Base-by-base conservation (phyloP, 2,888 invertebrate genomes). In the Ophioninae sp. region DNA sequence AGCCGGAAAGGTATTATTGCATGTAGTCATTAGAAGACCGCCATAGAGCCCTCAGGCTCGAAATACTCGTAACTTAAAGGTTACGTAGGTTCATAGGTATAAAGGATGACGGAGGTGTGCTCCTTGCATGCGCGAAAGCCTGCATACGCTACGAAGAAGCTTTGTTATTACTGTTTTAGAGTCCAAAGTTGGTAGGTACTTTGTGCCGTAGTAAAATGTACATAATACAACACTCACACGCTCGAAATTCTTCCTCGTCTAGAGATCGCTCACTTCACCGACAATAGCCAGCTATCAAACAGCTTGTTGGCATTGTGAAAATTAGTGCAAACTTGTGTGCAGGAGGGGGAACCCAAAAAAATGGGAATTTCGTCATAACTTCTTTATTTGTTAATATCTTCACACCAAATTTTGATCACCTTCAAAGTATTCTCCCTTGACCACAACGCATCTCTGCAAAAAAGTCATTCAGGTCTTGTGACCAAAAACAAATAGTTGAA, bases 241-340 rank as follows among this genome's bases (percentile, higher is more conserved):
- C 64, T 68, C 44, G 69, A 30, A 75, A 61, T 71, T 20, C 20
- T 71, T 51, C 69, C 30, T 30, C 30, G 83, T 84, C 83, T 9
- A 37, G 13, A 64, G 71, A 6, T 61, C 30, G 85, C 85, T 86
- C 84, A 84, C 84, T 30, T 86, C 81, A 77, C 85, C 85, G 88
- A 89, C 89, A 89, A 88, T 68, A 58, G 72, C 44, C 87, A 86
- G 87, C 87, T 88, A 88, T 89, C 88, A 89, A 88, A 87, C 88
- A 90, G 88, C 89, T 89, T 89, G 89, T 90, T 89, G 89, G 88
- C 87, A 87, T 87, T 87, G 85, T 89, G 89, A 86, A 89, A 88
- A 83, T 88, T 61, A 41, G 77, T 37, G 17, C 17, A 59, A 6
- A 65, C 23, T 61, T 13, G 23, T 61, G 23, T 44, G 37, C 2